Conservation (phyloP, 2,797 vertebrate species). For the Fratercula arctica region DNA sequence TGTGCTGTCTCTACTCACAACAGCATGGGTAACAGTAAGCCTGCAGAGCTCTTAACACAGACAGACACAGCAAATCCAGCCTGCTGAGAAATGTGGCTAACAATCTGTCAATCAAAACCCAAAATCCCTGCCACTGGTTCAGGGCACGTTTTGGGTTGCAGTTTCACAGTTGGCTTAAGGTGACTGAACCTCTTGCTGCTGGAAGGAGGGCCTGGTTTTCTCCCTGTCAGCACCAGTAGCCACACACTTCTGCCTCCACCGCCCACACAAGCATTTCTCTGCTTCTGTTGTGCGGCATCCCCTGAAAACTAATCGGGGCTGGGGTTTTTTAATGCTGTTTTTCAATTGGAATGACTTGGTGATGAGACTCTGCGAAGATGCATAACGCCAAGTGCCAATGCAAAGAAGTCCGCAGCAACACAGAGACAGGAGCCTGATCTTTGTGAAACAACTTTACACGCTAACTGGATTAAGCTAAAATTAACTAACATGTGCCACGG, state of each 20-base stretch:
- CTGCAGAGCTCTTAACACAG: neutral
- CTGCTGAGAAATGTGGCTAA: neutral
- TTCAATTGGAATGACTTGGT: neutral
- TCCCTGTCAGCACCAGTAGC: neutral
- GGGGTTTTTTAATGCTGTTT: neutral
- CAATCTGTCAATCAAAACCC: neutral
- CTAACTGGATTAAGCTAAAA: neutral
- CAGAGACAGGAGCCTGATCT: neutral
- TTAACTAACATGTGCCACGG: neutral
- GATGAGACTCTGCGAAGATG: neutral
- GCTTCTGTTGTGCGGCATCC: neutral
- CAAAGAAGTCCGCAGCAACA: neutral
- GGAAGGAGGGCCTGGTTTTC: neutral
- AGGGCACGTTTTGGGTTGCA: neutral
- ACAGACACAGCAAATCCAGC: neutral
- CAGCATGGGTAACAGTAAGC: neutral
- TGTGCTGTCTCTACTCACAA: neutral
- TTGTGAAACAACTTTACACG: neutral
- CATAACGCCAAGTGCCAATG: neutral
- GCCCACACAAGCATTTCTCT: neutral
- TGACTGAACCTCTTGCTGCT: neutral
- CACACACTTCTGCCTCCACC: neutral
- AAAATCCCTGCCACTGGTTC: neutral
- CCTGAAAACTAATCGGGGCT: neutral
- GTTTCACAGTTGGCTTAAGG: neutral